phyloP scores from a whole-genome alignment of 35 echinoderm and acorn worm genomes.

The Amphiura filiformis region DNA sequence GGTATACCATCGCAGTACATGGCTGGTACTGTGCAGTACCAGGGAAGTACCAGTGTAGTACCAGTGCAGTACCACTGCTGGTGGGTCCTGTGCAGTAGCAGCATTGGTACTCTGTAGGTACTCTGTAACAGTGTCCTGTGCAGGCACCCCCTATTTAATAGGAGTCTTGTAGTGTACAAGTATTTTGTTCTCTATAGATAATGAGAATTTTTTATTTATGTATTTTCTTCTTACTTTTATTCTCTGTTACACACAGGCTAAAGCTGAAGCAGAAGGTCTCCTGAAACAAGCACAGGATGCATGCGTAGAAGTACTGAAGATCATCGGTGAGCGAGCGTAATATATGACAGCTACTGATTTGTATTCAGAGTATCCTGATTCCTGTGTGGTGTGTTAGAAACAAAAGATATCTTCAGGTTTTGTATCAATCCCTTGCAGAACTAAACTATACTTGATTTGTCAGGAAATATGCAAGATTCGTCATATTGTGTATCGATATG shows the following conservation, averaged over 20 bases:
- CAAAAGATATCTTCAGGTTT: no score
- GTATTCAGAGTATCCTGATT: background rate
- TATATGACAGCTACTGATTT: background rate
- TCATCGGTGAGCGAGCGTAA: slow-evolving; percentile 53
- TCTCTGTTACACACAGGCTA: slow-evolving; percentile 41
- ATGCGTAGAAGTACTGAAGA: slow-evolving; percentile 65
- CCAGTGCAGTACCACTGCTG: background rate
- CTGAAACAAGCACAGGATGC: slow-evolving; percentile 65
- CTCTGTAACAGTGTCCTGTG: background rate
- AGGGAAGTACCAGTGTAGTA: no score
- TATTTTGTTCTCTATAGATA: no score
- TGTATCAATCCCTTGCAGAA: no score
- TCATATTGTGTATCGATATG: no score
- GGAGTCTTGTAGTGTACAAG: background rate
- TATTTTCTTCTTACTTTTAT: background rate
- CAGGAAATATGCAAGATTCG: no score
- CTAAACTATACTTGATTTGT: no score
- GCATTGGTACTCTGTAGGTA: background rate
- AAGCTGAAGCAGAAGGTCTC: slow-evolving; percentile 54
- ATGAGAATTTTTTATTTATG: background rate
- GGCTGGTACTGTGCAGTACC: no score
- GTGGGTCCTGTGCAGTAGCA: background rate
- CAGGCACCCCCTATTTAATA: background rate
- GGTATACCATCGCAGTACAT: no score
- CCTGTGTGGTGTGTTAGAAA: no score